Conservation (phyloP, 1,140 invertebrate species). For the honey bee (Apis mellifera) region DNA sequence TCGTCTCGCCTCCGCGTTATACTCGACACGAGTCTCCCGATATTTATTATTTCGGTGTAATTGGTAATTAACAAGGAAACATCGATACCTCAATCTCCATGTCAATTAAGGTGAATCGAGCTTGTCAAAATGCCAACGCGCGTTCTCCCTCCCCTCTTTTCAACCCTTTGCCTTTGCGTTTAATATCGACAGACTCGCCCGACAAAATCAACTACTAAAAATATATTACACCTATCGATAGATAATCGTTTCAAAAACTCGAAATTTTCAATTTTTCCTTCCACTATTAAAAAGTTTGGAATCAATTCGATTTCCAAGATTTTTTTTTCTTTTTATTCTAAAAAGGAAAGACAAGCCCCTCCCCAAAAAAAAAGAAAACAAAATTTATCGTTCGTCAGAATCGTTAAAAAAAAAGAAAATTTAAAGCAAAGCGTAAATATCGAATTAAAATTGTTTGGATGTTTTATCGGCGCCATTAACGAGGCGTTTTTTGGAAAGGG, state of each 20-base stretch:
- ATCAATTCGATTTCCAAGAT: too few species aligned
- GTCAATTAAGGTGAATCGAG: slow-evolving; percentile 2
- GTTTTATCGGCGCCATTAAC: neutral
- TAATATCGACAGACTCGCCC: neutral
- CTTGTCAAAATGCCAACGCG: slow-evolving; percentile 9
- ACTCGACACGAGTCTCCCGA: neutral
- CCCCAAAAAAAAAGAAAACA: too few species aligned
- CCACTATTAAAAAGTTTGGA: too few species aligned
- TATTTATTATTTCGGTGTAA: neutral
- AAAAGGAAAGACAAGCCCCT: too few species aligned
- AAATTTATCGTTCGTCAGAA: too few species aligned
- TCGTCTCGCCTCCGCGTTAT: too few species aligned
- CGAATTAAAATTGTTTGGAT: neutral
- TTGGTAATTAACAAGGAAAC: slow-evolving; percentile 29
- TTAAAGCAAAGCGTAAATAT: neutral
- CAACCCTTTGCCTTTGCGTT: neutral
- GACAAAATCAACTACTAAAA: neutral
- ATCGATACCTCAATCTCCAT: neutral
- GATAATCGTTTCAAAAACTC: neutral
- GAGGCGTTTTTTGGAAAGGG: fast-evolving
- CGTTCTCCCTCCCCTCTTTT: neutral
- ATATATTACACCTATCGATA: neutral
- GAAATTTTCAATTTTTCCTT: too few species aligned
- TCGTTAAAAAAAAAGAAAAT: too few species aligned
- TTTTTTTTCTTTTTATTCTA: too few species aligned